These are phyloP conservation scores for Desmodus rotundus DNA, from an alignment of 2,113 vertebrate species.

Conservation along the genomic window DNA sequence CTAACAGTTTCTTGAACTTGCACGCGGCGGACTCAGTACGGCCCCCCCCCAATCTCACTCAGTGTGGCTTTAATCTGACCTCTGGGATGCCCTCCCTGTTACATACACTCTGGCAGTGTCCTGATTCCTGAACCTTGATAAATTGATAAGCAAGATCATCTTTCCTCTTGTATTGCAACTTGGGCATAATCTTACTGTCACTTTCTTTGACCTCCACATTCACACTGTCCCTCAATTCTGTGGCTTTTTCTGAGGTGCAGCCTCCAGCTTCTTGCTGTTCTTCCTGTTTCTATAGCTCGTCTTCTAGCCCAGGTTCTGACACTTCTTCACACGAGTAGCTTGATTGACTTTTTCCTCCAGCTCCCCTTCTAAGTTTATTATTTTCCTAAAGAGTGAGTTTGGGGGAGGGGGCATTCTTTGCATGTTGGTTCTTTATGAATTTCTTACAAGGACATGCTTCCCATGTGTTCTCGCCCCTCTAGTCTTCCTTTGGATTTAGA, in stretches of 20 bases:
- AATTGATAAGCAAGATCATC: background rate
- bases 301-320: background rate
- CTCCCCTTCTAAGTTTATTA: background rate
- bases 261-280: background rate
- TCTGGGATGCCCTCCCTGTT: background rate
- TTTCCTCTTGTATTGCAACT: background rate
- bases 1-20: background rate
- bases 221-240: background rate
- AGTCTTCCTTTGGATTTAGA: background rate
- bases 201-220: background rate
- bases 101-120: accelerated
- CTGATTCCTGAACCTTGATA: background rate
- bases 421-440: background rate
- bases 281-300: background rate
- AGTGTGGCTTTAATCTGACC: background rate
- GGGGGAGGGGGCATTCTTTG: background rate
- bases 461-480: background rate
- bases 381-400: background rate
- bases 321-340: background rate
- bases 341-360: background rate
- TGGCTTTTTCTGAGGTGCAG: background rate
- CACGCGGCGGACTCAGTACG: background rate
- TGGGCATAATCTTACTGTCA: background rate
- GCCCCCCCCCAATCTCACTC: background rate
- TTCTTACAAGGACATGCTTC: background rate